These are phyloP conservation scores for Amiota mariae DNA, from an alignment of 2,888 invertebrate species.

Conservation along the genomic window DNA sequence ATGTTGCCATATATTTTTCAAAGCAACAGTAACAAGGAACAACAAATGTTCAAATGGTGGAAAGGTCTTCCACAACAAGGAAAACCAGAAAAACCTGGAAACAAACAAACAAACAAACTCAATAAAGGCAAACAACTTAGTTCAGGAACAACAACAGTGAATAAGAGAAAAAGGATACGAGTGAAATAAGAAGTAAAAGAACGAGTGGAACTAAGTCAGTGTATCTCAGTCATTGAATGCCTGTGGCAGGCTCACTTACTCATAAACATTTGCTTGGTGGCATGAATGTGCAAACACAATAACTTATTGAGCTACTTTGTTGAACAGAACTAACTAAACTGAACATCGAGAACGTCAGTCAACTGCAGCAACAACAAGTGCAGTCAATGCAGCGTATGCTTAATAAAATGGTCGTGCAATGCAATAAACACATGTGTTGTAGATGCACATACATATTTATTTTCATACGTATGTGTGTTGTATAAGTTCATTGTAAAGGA, in stretches of 20 bases:
- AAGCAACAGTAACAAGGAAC: neutral
- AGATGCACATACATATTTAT: too few species aligned
- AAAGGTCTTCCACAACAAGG: neutral
- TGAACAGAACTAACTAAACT: neutral
- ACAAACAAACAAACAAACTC: neutral
- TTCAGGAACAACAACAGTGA: neutral
- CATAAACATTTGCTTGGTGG: conserved; percentile 40
- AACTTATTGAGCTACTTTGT: conserved; percentile 58
- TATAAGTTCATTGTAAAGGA: too few species aligned
- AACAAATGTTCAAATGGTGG: neutral
- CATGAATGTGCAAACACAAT: conserved; percentile 65
- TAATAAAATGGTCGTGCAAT: too few species aligned
- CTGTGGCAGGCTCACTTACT: conserved; percentile 15
- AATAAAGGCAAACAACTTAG: neutral
- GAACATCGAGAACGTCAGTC: conserved; percentile 55
- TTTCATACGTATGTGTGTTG: too few species aligned
- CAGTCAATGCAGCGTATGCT: too few species aligned
- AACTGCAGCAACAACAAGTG: conserved; percentile 41
- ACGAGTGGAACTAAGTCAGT: conserved; percentile 4
- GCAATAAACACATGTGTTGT: too few species aligned
- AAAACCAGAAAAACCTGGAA: conserved; percentile 2
- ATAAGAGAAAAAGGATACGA: neutral
- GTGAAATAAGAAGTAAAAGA: neutral
- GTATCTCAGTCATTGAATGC: neutral
- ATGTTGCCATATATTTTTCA: conserved; percentile 53